Evolutionary conservation across 2,797 vertebrate species (phyloP).

Genomic region (Ataeniobius toweri): DNA sequence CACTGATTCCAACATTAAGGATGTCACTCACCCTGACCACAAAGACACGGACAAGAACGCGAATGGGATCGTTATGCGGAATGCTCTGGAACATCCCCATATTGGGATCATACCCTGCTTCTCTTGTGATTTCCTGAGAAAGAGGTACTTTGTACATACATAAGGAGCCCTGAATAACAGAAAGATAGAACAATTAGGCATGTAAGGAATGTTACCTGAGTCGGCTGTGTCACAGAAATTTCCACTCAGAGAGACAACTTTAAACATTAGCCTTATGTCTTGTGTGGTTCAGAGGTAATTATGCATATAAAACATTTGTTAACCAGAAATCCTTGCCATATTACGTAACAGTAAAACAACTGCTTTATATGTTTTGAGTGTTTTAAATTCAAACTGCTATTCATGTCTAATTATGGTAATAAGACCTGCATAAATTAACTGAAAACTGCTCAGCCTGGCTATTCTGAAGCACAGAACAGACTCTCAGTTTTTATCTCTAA

Average conservation of each 20-base stretch:
- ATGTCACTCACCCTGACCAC: conserved; percentile 87
- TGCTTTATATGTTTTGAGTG: background rate
- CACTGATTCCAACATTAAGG: background rate
- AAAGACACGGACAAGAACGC: conserved; percentile 92
- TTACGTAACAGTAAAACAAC: background rate
- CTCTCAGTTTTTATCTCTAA: background rate
- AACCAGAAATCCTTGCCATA: background rate
- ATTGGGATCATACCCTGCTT: conserved; percentile 90
- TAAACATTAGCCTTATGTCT: background rate
- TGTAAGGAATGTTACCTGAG: background rate
- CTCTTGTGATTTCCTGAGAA: conserved; percentile 89
- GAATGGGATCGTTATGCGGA: conserved; percentile 94
- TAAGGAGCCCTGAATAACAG: conserved; percentile 86
- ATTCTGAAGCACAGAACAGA: background rate
- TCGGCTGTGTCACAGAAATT: no score
- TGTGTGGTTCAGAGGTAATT: background rate
- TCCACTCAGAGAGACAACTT: background rate
- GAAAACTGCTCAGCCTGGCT: background rate
- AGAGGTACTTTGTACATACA: conserved; percentile 97
- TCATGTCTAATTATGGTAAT: background rate
- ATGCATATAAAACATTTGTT: background rate
- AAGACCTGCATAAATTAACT: background rate
- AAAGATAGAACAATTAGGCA: background rate
- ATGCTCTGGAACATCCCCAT: conserved; percentile 98
- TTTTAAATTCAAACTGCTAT: background rate